These are phyloP conservation scores for Propithecus deckenii DNA, from an alignment of 2,797 vertebrate species.

Conservation along the genomic window DNA sequence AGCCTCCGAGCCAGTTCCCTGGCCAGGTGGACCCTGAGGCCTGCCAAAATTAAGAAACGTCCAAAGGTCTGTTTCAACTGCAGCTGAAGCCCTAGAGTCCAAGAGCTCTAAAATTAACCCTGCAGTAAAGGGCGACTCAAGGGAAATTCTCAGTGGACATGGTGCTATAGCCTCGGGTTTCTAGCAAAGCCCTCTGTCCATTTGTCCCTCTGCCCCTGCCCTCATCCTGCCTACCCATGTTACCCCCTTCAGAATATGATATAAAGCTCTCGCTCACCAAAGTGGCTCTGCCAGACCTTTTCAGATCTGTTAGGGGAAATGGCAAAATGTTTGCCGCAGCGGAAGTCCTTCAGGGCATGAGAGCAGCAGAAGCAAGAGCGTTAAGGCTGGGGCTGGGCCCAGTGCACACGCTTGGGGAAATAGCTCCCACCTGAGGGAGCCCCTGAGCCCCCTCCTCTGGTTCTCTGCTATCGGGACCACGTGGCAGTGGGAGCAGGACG, in stretches of 20 bases:
- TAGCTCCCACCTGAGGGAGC: not conserved
- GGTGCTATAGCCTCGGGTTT: not conserved
- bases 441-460: fast-evolving
- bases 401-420: fast-evolving
- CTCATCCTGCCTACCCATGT: not conserved
- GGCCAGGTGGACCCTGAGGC: not conserved
- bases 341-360: too few species aligned
- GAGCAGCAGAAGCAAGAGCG: not conserved
- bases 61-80: not conserved
- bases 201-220: not conserved
- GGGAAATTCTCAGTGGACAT: not conserved
- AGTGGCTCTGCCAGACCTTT: not conserved
- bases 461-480: not conserved
- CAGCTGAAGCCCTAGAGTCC: not conserved
- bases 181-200: not conserved
- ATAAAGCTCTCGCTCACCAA: not conserved
- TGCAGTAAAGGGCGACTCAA: not conserved
- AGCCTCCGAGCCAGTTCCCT: not conserved
- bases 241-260: not conserved
- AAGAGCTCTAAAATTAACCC: not conserved
- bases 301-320: not conserved
- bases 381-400: not conserved
- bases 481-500: not conserved
- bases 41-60: not conserved
- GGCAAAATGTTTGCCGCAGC: not conserved